These are phyloP conservation scores for Centruroides sculpturatus DNA, from an alignment of 1,140 invertebrate species.

Conservation along the genomic window DNA sequence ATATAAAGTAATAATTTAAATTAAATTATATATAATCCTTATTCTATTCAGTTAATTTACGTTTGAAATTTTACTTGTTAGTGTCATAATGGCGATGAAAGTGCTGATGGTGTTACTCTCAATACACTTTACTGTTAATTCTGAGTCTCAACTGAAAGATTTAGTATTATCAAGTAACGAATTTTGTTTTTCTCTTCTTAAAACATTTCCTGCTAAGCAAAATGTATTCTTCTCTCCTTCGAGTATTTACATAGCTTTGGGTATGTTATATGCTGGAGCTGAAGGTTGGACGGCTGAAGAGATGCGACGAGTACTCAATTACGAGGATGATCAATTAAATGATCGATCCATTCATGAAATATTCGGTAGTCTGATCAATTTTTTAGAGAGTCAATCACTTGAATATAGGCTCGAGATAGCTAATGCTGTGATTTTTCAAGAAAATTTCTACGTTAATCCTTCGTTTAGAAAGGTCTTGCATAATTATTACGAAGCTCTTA, in stretches of 20 bases:
- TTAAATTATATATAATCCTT: too few relatives aligned
- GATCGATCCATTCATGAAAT: neutral
- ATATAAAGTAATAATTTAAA: too few relatives aligned
- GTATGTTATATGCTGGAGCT: slow-evolving; percentile 7
- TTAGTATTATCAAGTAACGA: neutral
- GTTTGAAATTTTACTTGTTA: too few relatives aligned
- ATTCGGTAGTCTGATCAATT: neutral
- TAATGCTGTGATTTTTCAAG: neutral
- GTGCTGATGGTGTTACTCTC: too few relatives aligned
- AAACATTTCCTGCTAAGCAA: neutral
- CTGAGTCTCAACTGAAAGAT: too few relatives aligned
- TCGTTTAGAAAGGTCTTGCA: neutral
- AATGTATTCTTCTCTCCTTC: slow-evolving; percentile 12
- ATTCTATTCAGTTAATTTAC: too few relatives aligned
- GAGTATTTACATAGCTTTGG: slow-evolving; percentile 1
- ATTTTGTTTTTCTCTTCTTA: neutral
- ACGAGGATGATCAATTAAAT: neutral
- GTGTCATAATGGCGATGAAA: too few relatives aligned
- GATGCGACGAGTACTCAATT: neutral
- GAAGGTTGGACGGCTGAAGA: slow-evolving; percentile 1
- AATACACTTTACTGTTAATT: too few relatives aligned
- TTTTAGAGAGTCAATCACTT: neutral
- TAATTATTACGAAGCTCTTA: neutral
- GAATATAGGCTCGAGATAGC: neutral
- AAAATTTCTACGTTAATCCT: neutral